Conservation (phyloP, 2,797 vertebrate genomes). For the Trematomus bernacchii region DNA sequence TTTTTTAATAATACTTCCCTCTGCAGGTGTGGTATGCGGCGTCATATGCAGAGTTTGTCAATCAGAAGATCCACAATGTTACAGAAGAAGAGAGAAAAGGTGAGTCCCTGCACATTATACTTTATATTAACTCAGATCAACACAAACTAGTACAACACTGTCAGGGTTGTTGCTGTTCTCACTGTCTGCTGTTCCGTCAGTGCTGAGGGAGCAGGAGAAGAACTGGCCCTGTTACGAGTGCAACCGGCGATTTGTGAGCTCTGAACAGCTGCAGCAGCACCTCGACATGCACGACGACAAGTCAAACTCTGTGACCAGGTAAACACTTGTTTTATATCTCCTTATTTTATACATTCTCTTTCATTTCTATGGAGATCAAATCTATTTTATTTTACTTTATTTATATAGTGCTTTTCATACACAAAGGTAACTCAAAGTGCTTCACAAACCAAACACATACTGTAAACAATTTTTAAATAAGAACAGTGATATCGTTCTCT, state of each 20-base stretch:
- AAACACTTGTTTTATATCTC: neutral
- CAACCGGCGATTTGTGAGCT: constrained; percentile 96
- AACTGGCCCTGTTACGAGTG: constrained; percentile 99
- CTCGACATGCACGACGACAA: constrained; percentile 99
- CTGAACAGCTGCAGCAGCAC: constrained; percentile 97
- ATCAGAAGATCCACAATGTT: constrained; percentile 95
- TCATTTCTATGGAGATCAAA: neutral
- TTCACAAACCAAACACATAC: too few species aligned
- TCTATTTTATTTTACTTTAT: too few species aligned
- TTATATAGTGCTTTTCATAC: too few species aligned
- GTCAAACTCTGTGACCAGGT: constrained; percentile 93
- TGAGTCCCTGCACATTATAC: constrained; percentile 54
- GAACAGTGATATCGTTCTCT: too few species aligned
- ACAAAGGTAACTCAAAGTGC: too few species aligned
- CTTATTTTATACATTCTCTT: too few species aligned
- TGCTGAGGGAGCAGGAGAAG: constrained; percentile 96
- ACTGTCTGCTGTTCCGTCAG: constrained; percentile 69
- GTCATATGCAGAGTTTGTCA: constrained; percentile 96
- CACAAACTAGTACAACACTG: too few species aligned
- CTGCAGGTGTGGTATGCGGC: constrained; percentile 97
- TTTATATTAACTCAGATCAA: neutral
- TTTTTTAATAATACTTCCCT: neutral
- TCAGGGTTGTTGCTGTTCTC: neutral
- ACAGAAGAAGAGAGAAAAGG: constrained; percentile 99
- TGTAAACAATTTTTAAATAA: too few species aligned